Evolutionary conservation across 1,140 invertebrate genomes (phyloP).

Genomic region (Meloidogyne floridensis): DNA sequence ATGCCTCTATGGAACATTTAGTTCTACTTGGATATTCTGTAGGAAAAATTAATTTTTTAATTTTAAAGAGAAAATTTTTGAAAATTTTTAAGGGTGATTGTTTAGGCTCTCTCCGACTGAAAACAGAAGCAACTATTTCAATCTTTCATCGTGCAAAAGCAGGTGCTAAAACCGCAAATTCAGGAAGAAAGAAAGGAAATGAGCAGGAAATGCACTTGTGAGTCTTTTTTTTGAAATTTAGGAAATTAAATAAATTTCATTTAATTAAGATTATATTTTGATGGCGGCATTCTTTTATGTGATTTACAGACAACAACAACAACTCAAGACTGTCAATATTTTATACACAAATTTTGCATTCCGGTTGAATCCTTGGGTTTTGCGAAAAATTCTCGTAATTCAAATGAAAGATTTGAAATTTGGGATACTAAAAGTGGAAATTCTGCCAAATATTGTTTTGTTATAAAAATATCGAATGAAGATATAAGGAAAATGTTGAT

Average conservation of each 20-base stretch:
- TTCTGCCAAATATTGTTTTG: conserved; percentile 52
- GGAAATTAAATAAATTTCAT: too few relatives aligned
- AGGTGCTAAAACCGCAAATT: background rate
- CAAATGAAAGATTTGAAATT: conserved; percentile 53
- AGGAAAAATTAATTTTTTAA: conserved; percentile 17
- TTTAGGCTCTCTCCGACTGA: conserved; percentile 53
- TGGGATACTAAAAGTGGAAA: conserved; percentile 57
- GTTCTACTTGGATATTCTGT: conserved; percentile 63
- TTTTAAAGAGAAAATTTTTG: background rate
- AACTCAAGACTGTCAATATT: conserved; percentile 57
- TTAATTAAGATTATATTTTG: conserved; percentile 59
- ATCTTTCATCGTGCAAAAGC: conserved; percentile 47
- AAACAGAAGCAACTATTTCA: conserved; percentile 58
- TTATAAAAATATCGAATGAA: conserved; percentile 52
- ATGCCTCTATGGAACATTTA: conserved; percentile 63
- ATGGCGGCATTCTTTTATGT: conserved; percentile 63
- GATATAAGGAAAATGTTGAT: conserved; percentile 57
- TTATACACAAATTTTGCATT: conserved; percentile 63
- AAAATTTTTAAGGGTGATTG: conserved; percentile 54
- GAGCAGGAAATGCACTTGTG: conserved; percentile 18
- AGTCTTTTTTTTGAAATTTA: background rate
- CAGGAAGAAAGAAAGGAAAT: background rate
- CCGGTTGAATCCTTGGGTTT: conserved; percentile 52
- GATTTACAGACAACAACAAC: conserved; percentile 48
- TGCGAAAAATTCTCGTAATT: conserved; percentile 51